Evolutionary conservation across 2,797 vertebrate species (phyloP), one percentile per base, ranked within the genome.

Genomic region (Catharus ustulatus): DNA sequence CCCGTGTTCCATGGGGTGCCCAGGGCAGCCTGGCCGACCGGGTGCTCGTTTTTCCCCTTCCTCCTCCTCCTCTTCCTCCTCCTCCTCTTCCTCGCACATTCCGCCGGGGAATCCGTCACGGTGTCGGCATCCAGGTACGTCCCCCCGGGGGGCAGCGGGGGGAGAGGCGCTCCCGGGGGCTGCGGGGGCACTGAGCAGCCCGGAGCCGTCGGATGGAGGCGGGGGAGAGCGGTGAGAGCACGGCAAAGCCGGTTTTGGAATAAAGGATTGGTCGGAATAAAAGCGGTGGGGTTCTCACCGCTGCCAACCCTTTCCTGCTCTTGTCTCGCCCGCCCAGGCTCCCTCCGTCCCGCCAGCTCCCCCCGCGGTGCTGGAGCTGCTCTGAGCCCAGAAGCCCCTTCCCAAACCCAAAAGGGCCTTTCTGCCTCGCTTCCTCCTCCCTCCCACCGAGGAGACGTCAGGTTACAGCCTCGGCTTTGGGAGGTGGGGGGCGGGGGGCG

Each of bases 241-340:
- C 69, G 48, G 71, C 59, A 13, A 8, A 27, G 69, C 91, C 64
- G 64, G 77, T 48, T 15, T 32, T 57, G 74, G 94, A 75, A 68
- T 84, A 26, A 78, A 86, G 27, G 49, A n/a, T 54, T n/a, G 67
- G 34, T 34, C 34, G 34, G 34, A 34, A 34, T 34, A 34, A 34
- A 34, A 34, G 34, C 34, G 34, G 34, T 30, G 90, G 59, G 84
- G 77, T 84, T 80, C 74, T 72, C 71, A 67, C 91, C 75, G 55
- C 83, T 79, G 72, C 82, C 91, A 83, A 92, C 69, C 82, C 78
- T 94, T 71, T 83, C 22, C 52, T 54, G 74, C 87, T 84, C 90
- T 91, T 84, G 72, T 81, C 85, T 95, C 76, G 27, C 87, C 84
- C 49, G 34, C 76, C 91, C 95, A 87, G 89, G 86, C 87, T 91